A percentile compares a stretch with the other conserved stretches of the same genome.
phyloP scores from a whole-genome alignment of 2,113 vertebrate genomes.

The Actenoides lindsayi region DNA sequence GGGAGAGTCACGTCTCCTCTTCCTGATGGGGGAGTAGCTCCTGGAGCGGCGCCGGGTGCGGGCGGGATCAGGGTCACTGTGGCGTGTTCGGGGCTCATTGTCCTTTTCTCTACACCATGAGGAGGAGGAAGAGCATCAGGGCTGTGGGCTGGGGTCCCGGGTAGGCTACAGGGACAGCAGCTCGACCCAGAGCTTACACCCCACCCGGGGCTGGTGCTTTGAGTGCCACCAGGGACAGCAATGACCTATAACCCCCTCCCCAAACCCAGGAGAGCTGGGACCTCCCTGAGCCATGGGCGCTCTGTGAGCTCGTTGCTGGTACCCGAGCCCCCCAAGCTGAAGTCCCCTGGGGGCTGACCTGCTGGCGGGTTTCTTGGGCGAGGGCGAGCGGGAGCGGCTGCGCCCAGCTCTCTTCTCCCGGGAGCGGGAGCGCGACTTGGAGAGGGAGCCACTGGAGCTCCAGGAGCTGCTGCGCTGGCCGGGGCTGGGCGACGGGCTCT shows the following conservation, averaged over 20 bases:
- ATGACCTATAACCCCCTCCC: neutral
- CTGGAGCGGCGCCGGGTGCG: constrained; percentile 90
- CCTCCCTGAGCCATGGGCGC: fast-evolving
- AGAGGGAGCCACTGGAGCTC: constrained; percentile 88
- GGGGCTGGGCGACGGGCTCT: constrained; percentile 81
- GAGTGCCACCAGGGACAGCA: neutral
- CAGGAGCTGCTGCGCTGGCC: constrained; percentile 88
- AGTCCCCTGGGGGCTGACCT: constrained; percentile 58
- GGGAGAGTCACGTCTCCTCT: constrained; percentile 94
- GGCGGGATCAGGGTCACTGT: constrained; percentile 84
- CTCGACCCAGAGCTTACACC: fast-evolving
- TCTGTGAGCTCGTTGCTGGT: neutral
- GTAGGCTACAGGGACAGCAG: neutral
- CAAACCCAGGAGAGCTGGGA: fast-evolving
- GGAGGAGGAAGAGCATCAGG: neutral
- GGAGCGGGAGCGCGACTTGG: constrained; percentile 84
- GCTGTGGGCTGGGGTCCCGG: fast-evolving
- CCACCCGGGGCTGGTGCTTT: neutral
- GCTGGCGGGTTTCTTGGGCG: constrained; percentile 77
- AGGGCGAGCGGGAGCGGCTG: constrained; percentile 73
- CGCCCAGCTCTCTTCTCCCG: constrained; percentile 75
- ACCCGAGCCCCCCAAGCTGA: neutral
- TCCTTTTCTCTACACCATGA: constrained; percentile 85
- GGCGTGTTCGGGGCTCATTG: constrained; percentile 80
- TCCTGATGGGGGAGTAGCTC: constrained; percentile 97